phyloP scores from a whole-genome alignment of 2,888 invertebrate species.

The Apodemia mormo region DNA sequence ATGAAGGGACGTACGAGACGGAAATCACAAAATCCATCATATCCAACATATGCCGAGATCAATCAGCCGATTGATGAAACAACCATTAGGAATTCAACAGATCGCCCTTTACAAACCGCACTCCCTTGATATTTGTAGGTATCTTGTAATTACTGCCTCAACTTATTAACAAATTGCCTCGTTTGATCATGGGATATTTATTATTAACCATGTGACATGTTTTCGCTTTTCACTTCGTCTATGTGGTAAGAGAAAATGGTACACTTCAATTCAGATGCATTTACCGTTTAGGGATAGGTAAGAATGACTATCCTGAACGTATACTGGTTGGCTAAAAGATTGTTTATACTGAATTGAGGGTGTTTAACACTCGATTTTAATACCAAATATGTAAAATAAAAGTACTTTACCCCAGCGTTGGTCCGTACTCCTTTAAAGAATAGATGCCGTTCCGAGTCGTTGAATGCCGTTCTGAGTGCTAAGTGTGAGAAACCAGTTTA shows the following conservation, averaged over 20 bases:
- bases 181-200: neutral
- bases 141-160: conserved; percentile 30
- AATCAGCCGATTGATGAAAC: conserved; percentile 57
- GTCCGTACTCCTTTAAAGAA: no score
- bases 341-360: no score
- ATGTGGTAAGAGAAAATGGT: neutral
- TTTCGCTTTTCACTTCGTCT: neutral
- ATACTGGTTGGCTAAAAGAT: no score
- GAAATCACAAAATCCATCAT: conserved; percentile 55
- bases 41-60: conserved; percentile 64
- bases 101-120: conserved; percentile 33
- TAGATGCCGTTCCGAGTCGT: no score
- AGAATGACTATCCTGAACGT: no score
- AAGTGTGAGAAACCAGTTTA: no score
- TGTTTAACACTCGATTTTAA: no score
- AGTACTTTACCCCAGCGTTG: no score
- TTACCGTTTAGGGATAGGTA: no score
- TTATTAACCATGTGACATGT: neutral
- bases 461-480: no score
- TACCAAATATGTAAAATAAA: no score
- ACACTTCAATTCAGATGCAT: no score
- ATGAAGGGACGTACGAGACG: conserved; percentile 45
- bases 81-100: conserved; percentile 37
- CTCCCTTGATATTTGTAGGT: conserved; percentile 34
- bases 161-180: conserved; percentile 34